phyloP scores from a whole-genome alignment of 2,113 vertebrate genomes.

The Corvus hawaiiensis region DNA sequence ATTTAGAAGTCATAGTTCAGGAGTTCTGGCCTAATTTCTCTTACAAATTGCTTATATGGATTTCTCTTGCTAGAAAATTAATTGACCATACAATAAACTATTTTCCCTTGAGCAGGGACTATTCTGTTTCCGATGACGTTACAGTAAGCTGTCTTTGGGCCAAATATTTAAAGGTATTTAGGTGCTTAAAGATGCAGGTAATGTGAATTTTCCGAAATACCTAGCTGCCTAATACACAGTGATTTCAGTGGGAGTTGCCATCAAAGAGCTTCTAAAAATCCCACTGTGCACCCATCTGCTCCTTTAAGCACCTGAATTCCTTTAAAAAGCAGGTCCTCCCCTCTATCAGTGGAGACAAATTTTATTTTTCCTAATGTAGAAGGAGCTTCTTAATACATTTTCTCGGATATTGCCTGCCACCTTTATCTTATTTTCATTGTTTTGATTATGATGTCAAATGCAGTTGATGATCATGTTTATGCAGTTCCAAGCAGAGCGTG shows the following conservation, averaged over 20 bases:
- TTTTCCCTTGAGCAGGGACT: constrained; percentile 35
- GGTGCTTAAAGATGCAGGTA: constrained; percentile 66
- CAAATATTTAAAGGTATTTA: constrained; percentile 66
- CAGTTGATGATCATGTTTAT: constrained; percentile 23
- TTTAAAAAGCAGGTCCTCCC: constrained; percentile 7
- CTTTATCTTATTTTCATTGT: constrained; percentile 52
- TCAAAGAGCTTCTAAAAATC: constrained; percentile 60
- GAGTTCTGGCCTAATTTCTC: constrained; percentile 20
- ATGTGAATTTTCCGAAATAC: constrained; percentile 60
- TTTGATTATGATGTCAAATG: constrained; percentile 58
- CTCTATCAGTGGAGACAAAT: background rate
- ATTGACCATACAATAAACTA: constrained; percentile 33
- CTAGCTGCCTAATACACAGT: constrained; percentile 44
- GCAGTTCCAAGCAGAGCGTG: constrained; percentile 14
- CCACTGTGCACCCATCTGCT: constrained; percentile 59
- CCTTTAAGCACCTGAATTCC: constrained; percentile 43
- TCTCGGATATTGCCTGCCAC: background rate
- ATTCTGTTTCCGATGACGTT: constrained; percentile 41
- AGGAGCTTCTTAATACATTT: background rate
- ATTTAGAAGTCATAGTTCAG: background rate
- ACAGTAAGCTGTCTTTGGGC: constrained; percentile 52
- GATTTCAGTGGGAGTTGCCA: constrained; percentile 55
- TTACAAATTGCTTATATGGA: background rate
- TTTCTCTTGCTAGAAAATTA: constrained; percentile 39
- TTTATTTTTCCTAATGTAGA: background rate